Percentiles rank a stretch among this genome's conserved stretches.
Evolutionary conservation across 1,140 invertebrate species (phyloP).

Genomic region (Hypsibius dujardini): DNA sequence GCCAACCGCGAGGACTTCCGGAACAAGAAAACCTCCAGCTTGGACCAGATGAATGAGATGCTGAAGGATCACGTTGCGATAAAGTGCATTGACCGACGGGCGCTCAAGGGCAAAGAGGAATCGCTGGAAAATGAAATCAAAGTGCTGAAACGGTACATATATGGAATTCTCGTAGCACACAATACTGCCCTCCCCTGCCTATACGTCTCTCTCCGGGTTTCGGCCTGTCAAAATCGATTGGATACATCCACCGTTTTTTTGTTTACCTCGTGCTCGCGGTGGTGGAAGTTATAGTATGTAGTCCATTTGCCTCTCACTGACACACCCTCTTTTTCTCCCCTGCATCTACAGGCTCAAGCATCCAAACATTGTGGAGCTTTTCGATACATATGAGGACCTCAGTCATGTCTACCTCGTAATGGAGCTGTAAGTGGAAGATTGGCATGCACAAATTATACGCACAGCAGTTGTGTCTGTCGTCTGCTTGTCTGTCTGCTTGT

Average conservation of each 20-base stretch:
- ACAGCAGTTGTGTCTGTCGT: no score
- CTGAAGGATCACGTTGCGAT: slow-evolving; percentile 69
- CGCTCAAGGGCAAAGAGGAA: slow-evolving; percentile 95
- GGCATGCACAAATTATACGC: no score
- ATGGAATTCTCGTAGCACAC: background rate
- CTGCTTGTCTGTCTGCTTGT: no score
- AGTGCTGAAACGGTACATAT: slow-evolving; percentile 73
- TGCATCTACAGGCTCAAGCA: slow-evolving; percentile 67
- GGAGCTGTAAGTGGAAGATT: slow-evolving; percentile 65
- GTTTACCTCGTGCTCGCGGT: background rate
- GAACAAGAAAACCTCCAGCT: slow-evolving; percentile 11
- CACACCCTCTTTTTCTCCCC: background rate
- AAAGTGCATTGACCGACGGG: slow-evolving; percentile 98
- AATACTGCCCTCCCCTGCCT: background rate
- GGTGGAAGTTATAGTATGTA: background rate
- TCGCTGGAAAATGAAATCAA: slow-evolving; percentile 97
- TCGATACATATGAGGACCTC: slow-evolving; percentile 96
- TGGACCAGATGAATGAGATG: slow-evolving; percentile 15
- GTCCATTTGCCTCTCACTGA: background rate
- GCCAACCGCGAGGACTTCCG: slow-evolving; percentile 8
- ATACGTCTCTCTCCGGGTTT: background rate
- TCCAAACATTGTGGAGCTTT: slow-evolving; percentile 91
- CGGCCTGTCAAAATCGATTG: background rate
- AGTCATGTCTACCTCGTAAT: slow-evolving; percentile 93
- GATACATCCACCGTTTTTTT: background rate